phyloP scores from a whole-genome alignment of 2,888 invertebrate genomes.

The Calliphora vomitoria region DNA sequence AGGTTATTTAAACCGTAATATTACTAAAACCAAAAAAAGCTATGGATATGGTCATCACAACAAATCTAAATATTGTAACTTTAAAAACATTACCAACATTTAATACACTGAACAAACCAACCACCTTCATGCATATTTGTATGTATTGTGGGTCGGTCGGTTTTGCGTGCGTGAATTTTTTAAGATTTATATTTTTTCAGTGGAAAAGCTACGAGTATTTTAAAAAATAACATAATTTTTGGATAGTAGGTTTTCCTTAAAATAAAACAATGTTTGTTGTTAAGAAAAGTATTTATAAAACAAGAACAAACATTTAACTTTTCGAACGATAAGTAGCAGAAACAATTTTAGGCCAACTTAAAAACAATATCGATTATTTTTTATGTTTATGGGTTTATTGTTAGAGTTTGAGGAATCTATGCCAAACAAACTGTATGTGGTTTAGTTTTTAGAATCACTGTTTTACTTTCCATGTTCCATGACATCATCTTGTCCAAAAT shows the following conservation, averaged over 20 bases:
- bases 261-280: constrained; percentile 4
- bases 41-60: too few relatives aligned
- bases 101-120: constrained; percentile 7
- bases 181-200: constrained; percentile 12
- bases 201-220: constrained; percentile 44
- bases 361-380: constrained; percentile 48
- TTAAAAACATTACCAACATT: neutral
- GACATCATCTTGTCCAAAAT: constrained; percentile 64
- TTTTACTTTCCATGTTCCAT: constrained; percentile 49
- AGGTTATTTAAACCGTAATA: too few relatives aligned
- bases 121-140: neutral
- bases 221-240: constrained; percentile 32
- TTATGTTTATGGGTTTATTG: constrained; percentile 29
- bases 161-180: constrained; percentile 34
- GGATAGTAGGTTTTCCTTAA: constrained; percentile 26
- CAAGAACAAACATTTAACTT: neutral
- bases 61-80: too few relatives aligned
- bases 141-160: neutral
- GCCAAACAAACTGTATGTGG: constrained; percentile 15
- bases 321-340: neutral
- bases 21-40: too few relatives aligned
- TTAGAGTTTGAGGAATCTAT: constrained; percentile 13
- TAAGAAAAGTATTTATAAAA: neutral
- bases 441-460: neutral
- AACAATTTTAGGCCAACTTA: constrained; percentile 19